These are phyloP conservation scores for Campaea margaritaria DNA, from an alignment of 2,888 invertebrate species.

Conservation along the genomic window DNA sequence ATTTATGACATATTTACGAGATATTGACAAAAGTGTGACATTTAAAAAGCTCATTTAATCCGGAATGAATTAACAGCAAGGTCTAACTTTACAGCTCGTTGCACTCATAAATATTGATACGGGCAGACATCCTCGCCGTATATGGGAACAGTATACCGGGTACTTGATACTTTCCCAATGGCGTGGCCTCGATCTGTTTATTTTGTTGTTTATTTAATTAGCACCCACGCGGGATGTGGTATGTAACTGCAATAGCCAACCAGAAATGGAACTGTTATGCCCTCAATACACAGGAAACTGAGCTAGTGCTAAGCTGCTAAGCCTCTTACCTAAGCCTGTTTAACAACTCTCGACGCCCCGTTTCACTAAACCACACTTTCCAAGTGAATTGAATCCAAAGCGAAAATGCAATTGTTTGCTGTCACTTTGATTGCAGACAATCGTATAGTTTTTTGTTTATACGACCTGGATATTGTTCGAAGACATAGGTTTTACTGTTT, in stretches of 20 bases:
- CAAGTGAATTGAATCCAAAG: conserved; percentile 6
- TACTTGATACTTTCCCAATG: conserved; percentile 34
- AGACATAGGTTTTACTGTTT: no score
- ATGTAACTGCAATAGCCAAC: conserved; percentile 11
- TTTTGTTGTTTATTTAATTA: conserved; percentile 11
- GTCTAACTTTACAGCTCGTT: conserved; percentile 13
- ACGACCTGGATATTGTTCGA: not conserved
- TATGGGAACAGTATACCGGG: conserved; percentile 2
- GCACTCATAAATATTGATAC: conserved; percentile 16
- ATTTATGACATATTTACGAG: not conserved
- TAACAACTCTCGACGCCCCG: conserved; percentile 8
- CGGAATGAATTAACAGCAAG: conserved; percentile 8
- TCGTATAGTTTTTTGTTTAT: not conserved
- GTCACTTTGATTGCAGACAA: conserved; percentile 2
- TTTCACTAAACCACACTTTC: conserved; percentile 13
- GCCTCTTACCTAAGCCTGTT: not conserved
- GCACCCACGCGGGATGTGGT: conserved; percentile 33
- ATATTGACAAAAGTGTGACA: conserved; percentile 4
- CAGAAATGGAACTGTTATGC: conserved; percentile 4
- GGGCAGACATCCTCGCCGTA: conserved; percentile 11
- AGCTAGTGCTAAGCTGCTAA: not conserved
- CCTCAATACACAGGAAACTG: conserved; percentile 10
- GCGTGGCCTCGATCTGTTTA: conserved; percentile 25
- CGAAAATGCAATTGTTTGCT: not conserved
- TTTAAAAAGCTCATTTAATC: conserved; percentile 5